Conservation (phyloP, 2,113 vertebrate genomes). For the Pogona vitticeps region DNA sequence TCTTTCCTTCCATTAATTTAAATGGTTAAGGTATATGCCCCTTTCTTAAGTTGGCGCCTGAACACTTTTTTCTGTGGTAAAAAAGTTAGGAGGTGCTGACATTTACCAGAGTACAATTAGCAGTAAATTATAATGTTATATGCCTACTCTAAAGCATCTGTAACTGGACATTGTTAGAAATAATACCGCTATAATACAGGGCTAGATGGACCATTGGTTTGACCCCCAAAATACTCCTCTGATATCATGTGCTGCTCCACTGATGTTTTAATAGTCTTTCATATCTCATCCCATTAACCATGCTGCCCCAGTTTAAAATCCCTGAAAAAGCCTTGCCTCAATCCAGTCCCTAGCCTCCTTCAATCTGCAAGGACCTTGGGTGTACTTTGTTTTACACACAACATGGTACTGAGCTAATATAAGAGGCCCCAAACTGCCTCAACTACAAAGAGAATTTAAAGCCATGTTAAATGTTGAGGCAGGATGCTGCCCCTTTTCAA, state of each 20-base stretch:
- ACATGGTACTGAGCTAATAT: conserved; percentile 6
- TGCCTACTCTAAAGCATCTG: conserved; percentile 11
- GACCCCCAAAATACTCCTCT: conserved; percentile 23
- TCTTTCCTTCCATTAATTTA: background rate
- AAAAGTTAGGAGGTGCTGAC: background rate
- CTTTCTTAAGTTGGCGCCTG: background rate
- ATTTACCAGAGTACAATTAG: background rate
- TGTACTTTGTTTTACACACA: background rate
- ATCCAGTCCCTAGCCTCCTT: background rate
- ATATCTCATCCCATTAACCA: conserved; percentile 32
- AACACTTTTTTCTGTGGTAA: background rate
- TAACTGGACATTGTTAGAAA: conserved; percentile 30
- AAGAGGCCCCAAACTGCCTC: background rate
- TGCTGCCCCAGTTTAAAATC: conserved; percentile 1
- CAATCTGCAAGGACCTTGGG: background rate
- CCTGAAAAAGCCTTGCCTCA: conserved; percentile 14
- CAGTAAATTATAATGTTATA: conserved; percentile 18
- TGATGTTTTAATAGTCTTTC: conserved; percentile 38
- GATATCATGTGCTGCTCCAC: conserved; percentile 6
- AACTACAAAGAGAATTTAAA: background rate
- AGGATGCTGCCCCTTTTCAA: conserved; percentile 38
- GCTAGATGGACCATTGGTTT: conserved; percentile 16
- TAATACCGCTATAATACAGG: conserved; percentile 22
- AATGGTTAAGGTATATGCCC: background rate
- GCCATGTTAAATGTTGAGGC: conserved; percentile 13